A percentile compares a stretch with the other conserved stretches of the same genome.
Conservation (phyloP, 2,888 invertebrate genomes). For the Dryobotodes eremita region DNA sequence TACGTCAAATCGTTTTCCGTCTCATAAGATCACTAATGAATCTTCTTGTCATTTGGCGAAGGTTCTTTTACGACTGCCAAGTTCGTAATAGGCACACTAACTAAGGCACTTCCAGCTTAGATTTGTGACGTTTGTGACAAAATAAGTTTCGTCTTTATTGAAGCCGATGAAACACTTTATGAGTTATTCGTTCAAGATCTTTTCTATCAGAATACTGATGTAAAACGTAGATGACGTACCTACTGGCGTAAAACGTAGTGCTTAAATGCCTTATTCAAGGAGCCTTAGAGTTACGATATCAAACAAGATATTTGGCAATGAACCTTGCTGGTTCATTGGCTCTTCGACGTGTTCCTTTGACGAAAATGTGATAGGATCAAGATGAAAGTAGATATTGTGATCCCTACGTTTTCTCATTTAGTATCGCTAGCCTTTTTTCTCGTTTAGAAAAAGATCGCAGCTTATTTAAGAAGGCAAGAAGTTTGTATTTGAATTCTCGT, state of each 20-base stretch:
- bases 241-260: neutral
- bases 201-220: neutral
- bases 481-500: conserved; percentile 32
- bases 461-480: conserved; percentile 14
- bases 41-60: conserved; percentile 64
- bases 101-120: conserved; percentile 40
- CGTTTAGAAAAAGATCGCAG: neutral
- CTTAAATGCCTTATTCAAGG: conserved; percentile 1
- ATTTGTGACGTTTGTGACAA: conserved; percentile 33
- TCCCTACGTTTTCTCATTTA: conserved; percentile 28
- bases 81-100: conserved; percentile 49
- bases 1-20: conserved; percentile 65
- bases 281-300: neutral
- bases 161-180: conserved; percentile 12
- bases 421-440: neutral
- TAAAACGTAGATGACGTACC: neutral
- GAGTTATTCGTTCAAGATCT: conserved; percentile 5
- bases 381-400: conserved; percentile 30
- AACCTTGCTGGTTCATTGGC: conserved; percentile 3
- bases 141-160: conserved; percentile 33
- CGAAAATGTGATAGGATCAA: conserved; percentile 16
- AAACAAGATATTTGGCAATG: conserved; percentile 10
- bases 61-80: conserved; percentile 60
- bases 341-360: conserved; percentile 16
- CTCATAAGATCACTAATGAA: conserved; percentile 69